A percentile compares a stretch with the other conserved stretches of the same genome.
These are phyloP conservation scores for Fulica atra DNA, from an alignment of 2,113 vertebrate genomes.

Conservation along the genomic window DNA sequence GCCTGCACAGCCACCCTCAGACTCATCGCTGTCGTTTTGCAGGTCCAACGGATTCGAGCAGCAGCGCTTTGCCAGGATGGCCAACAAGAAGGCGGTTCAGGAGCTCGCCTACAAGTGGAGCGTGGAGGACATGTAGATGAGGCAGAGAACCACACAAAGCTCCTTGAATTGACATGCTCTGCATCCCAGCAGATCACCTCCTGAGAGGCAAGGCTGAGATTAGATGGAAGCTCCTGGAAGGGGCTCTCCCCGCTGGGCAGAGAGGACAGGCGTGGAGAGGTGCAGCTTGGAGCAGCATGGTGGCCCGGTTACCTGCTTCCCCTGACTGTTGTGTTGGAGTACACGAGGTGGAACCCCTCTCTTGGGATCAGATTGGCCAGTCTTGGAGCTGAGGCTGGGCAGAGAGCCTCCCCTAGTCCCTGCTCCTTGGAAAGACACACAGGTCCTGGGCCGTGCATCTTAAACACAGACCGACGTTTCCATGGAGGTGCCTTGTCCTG, in stretches of 20 bases:
- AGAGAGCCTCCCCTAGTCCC: background rate
- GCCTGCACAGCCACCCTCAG: fast-evolving
- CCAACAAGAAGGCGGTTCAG: slow-evolving; percentile 89
- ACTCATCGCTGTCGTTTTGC: background rate
- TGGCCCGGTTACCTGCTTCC: background rate
- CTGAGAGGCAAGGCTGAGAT: fast-evolving
- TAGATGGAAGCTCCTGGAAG: background rate
- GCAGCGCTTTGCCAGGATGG: slow-evolving; percentile 86
- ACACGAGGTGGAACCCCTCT: background rate
- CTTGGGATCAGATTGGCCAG: background rate
- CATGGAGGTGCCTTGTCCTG: background rate
- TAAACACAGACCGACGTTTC: background rate
- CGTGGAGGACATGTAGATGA: slow-evolving; percentile 91
- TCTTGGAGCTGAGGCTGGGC: background rate
- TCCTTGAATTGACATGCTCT: background rate
- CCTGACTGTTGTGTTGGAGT: fast-evolving
- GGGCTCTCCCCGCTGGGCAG: too few species aligned
- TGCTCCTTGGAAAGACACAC: background rate
- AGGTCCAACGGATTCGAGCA: slow-evolving; percentile 97
- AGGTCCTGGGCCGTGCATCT: too few species aligned
- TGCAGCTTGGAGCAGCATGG: background rate
- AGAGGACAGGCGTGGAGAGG: fast-evolving
- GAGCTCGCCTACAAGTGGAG: slow-evolving; percentile 97
- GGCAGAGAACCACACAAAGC: background rate
- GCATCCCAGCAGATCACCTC: fast-evolving